Conservation (phyloP, 2,888 invertebrate genomes). For the Netelia inedita region DNA sequence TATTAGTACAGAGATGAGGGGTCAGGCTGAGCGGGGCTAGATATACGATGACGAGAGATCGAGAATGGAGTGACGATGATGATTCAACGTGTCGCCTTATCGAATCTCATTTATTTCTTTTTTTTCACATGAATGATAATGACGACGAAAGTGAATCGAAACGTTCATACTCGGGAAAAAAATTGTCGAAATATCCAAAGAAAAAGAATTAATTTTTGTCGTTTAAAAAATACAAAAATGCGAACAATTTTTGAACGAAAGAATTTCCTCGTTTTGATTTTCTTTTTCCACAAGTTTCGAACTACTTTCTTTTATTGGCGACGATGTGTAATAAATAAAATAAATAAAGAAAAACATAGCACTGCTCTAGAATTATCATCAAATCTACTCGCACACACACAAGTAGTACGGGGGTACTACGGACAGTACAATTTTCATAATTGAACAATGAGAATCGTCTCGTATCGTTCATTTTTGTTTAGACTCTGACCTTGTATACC, state of each 20-base stretch:
- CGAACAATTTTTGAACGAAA: background rate
- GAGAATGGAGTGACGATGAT: conserved; percentile 33
- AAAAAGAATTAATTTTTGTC: background rate
- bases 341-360: background rate
- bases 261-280: background rate
- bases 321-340: conserved; percentile 1
- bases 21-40: conserved; percentile 24
- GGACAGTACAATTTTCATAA: conserved; percentile 3
- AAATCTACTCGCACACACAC: conserved; percentile 34
- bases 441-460: conserved; percentile 26
- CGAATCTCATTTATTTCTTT: background rate
- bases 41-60: conserved; percentile 45
- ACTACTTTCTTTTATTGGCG: conserved; percentile 6
- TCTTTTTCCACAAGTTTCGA: background rate
- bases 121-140: conserved; percentile 6
- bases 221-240: background rate
- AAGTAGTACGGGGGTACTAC: background rate
- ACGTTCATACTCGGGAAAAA: background rate
- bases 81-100: background rate
- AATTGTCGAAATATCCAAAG: background rate
- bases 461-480: conserved; percentile 44
- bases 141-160: background rate
- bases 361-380: conserved; percentile 27
- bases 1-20: background rate
- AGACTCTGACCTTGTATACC: conserved; percentile 73